Conservation (phyloP, 2,888 invertebrate species). For the Syrista parreyssii region DNA sequence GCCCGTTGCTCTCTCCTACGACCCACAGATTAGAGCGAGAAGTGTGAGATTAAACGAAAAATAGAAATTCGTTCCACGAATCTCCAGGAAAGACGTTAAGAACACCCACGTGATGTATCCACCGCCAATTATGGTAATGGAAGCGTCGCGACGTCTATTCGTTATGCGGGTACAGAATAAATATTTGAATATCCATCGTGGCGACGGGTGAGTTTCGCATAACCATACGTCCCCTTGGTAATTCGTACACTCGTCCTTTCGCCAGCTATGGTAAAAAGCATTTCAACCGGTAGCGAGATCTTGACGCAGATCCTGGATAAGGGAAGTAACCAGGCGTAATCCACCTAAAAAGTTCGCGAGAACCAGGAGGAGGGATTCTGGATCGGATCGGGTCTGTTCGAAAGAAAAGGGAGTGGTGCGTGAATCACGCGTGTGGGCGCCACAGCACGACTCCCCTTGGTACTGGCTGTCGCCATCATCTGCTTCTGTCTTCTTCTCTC, state of each 20-base stretch:
- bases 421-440: slow-evolving; percentile 50
- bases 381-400: slow-evolving; percentile 27
- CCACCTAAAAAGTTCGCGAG: background rate
- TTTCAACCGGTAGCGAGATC: slow-evolving; percentile 25
- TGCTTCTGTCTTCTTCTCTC: background rate
- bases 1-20: background rate
- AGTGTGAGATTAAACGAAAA: slow-evolving; percentile 28
- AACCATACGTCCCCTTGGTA: background rate
- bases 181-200: background rate
- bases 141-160: background rate
- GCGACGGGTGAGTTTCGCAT: background rate
- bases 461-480: background rate
- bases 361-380: slow-evolving; percentile 21
- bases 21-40: slow-evolving; percentile 4
- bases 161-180: background rate
- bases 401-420: slow-evolving; percentile 31
- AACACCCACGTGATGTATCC: background rate
- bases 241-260: background rate
- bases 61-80: slow-evolving; percentile 1
- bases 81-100: background rate
- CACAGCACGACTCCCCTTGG: slow-evolving; percentile 16
- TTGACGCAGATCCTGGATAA: background rate
- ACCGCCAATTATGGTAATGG: background rate
- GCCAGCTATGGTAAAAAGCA: background rate
- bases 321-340: slow-evolving; percentile 6